These are phyloP conservation scores for Lycophotia porphyrea DNA, from an alignment of 2,888 invertebrate species.

Conservation along the genomic window DNA sequence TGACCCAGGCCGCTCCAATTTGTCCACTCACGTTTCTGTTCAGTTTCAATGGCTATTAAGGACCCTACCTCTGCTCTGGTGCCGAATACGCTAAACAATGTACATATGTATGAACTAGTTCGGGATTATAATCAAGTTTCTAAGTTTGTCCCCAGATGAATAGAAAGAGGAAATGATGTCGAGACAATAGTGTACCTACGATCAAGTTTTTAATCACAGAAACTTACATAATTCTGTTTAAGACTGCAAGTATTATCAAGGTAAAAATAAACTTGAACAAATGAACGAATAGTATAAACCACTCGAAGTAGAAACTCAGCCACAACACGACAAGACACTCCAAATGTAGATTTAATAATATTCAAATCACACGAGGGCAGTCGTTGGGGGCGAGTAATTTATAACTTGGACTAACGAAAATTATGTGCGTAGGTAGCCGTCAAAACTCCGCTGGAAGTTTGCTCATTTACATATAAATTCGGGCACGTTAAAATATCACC, in stretches of 20 bases:
- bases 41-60: slow-evolving; percentile 88
- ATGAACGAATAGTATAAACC: slow-evolving; percentile 47
- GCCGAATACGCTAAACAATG: slow-evolving; percentile 65
- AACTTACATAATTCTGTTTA: neutral
- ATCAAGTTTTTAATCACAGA: neutral
- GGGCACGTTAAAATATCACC: slow-evolving; percentile 86
- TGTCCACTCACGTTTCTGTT: slow-evolving; percentile 88
- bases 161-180: neutral
- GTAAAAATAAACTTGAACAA: slow-evolving; percentile 20
- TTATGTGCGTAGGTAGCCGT: slow-evolving; percentile 84
- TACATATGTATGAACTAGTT: slow-evolving; percentile 53
- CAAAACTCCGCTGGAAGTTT: slow-evolving; percentile 80
- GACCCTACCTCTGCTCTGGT: slow-evolving; percentile 84
- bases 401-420: slow-evolving; percentile 84
- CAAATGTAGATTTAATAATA: slow-evolving; percentile 81
- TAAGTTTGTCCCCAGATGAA: neutral
- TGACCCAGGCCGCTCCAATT: slow-evolving; percentile 87
- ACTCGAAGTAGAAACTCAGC: slow-evolving; percentile 63
- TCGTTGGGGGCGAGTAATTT: slow-evolving; percentile 74
- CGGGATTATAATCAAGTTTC: neutral
- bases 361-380: slow-evolving; percentile 78
- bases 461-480: slow-evolving; percentile 87
- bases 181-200: neutral
- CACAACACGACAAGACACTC: slow-evolving; percentile 71
- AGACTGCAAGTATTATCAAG: neutral